Conservation (phyloP, 2,797 vertebrate genomes). For the Anguilla marmorata region DNA sequence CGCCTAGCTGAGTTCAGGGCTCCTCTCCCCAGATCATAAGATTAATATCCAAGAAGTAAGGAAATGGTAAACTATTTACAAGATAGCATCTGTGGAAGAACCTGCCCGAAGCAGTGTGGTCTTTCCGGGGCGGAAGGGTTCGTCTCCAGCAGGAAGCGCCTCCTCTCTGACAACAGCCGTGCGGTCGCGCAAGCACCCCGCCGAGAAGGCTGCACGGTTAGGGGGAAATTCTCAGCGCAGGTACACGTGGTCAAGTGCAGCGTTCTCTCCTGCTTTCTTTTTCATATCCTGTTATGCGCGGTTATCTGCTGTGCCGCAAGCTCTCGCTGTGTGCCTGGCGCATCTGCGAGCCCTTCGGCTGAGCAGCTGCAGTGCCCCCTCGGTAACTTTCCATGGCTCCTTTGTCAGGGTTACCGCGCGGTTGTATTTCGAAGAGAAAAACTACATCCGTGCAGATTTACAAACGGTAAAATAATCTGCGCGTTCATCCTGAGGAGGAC, state of each 20-base stretch:
- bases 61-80: slow-evolving; percentile 3
- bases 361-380: not conserved
- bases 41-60: slow-evolving; percentile 3
- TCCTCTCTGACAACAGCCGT: not conserved
- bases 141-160: not conserved
- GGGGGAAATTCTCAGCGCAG: slow-evolving; percentile 1
- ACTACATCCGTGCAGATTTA: not conserved
- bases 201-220: not conserved
- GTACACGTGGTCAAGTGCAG: not conserved
- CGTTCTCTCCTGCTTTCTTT: not conserved
- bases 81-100: not conserved
- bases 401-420: not conserved
- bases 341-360: not conserved
- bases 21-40: not conserved
- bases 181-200: not conserved
- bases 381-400: not conserved
- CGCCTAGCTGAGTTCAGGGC: not conserved
- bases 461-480: not conserved
- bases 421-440: not conserved
- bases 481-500: not conserved
- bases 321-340: not conserved
- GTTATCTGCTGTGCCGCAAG: not conserved
- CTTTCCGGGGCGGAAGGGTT: not conserved
- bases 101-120: not conserved
- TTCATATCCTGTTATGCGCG: not conserved